Evolutionary conservation across 53 echinoderm and acorn worm genomes (phyloP), one percentile per base, ranked within the genome.

Genomic region (Arbacia lixula): DNA sequence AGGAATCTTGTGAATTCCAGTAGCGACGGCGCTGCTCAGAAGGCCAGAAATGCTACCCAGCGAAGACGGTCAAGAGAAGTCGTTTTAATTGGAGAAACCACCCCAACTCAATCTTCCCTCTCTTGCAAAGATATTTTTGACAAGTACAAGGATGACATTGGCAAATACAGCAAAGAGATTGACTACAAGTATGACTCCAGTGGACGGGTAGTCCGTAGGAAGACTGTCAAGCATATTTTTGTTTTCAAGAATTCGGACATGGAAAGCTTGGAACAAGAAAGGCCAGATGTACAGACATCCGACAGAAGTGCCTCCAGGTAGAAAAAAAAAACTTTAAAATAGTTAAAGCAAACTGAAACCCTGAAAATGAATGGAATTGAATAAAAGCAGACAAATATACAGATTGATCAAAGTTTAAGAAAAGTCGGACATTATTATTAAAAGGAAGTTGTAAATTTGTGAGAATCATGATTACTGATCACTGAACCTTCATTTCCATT

Each of bases 111-210:
- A 10, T 20, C 60, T n/a, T 14, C 26, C 25, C 60, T 78, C 40
- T 58, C 57, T 2, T 78, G 60, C 8, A 56, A 58, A 28, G 57
- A 78, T 36, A 78, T 78, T 55, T 39, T 78, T 26, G 60, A 78
- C 29, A 56, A 58, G 26, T 60, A 78, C 27, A 35, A 40, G n/a
- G 60, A 78, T 14, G 36, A 27, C 16, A 60, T 78, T 2, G 8
- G 26, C n/a, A 78, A 78, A 16, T 78, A 78, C 28, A 78, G 78
- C 60, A 78, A 78, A 41, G 78, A 56, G 60, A 60, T 58, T 8
- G 26, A 58, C 12, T 60, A 12, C 40, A 58, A 58, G 43, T 78
- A 78, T 58, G 60, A 58, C 40, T 56, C 57, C 0, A 58, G 39
- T n/a, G 78, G 78, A 34, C 19, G 60, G 34, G 39, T 56, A 17